Conservation (phyloP, 2,888 invertebrate species). For the Meteorus colon region DNA sequence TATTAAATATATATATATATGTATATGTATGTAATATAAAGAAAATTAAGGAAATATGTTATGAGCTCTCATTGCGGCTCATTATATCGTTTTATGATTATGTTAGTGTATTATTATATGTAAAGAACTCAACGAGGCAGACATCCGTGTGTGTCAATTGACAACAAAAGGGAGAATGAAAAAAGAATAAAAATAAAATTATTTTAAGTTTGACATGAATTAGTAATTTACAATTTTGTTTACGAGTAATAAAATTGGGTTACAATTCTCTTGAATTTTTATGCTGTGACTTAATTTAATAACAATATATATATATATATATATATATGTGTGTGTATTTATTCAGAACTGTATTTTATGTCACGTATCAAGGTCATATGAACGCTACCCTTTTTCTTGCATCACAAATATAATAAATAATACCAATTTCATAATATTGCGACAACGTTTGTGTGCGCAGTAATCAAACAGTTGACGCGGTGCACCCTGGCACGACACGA, state of each 20-base stretch:
- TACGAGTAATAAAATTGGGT: no score
- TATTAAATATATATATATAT: neutral
- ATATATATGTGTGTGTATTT: no score
- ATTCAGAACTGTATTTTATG: slow-evolving; percentile 50
- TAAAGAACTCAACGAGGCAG: neutral
- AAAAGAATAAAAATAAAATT: no score
- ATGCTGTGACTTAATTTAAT: no score
- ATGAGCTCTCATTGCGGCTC: neutral
- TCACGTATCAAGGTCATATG: slow-evolving; percentile 58
- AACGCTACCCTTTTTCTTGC: slow-evolving; percentile 46
- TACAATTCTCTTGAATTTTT: no score
- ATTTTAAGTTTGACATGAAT: no score
- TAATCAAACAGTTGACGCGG: neutral
- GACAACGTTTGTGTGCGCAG: slow-evolving; percentile 50
- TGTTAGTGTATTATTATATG: neutral
- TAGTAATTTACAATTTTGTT: no score
- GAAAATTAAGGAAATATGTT: neutral
- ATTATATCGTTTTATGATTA: neutral
- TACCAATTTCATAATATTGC: slow-evolving; percentile 53
- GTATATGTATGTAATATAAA: neutral
- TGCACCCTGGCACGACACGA: neutral
- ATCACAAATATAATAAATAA: slow-evolving; percentile 36
- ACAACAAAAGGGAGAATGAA: neutral
- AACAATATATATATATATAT: no score
- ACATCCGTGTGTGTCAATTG: neutral